Percentiles rank a stretch among this genome's conserved stretches.
Evolutionary conservation across 1,140 invertebrate genomes (phyloP).

Genomic region (Rhizoglyphus robini): DNA sequence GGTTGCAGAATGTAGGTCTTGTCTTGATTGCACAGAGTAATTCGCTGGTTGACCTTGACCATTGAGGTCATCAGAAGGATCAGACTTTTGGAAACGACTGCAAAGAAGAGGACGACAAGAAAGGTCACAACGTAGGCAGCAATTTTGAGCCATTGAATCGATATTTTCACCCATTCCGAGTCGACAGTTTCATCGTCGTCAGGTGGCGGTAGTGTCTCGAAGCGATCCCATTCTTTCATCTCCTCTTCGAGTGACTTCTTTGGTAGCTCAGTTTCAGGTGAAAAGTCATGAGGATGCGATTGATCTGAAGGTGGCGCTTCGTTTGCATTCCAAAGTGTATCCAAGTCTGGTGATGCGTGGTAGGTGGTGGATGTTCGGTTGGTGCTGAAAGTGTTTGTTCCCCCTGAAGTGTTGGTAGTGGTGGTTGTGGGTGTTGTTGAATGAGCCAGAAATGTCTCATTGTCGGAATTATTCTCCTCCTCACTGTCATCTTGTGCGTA

Average conservation of each 20-base stretch:
- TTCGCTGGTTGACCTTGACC: constrained; percentile 25
- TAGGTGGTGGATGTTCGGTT: not conserved
- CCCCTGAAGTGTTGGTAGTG: too few species aligned
- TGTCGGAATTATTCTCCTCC: not conserved
- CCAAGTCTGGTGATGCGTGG: not conserved
- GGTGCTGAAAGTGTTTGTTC: not conserved
- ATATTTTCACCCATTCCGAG: constrained; percentile 25
- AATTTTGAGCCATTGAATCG: constrained; percentile 29
- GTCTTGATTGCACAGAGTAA: constrained; percentile 37
- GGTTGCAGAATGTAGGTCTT: constrained; percentile 16
- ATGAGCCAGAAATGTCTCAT: too few species aligned
- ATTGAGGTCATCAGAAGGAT: constrained; percentile 37
- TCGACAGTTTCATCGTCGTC: constrained; percentile 49
- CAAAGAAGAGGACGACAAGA: constrained; percentile 30
- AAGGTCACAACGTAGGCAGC: constrained; percentile 34
- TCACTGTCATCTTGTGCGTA: not conserved
- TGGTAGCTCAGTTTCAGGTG: too few species aligned
- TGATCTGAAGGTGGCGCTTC: too few species aligned
- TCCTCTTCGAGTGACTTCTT: too few species aligned
- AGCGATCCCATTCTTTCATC: constrained; percentile 85
- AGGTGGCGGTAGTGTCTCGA: constrained; percentile 70
- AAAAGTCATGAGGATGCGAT: too few species aligned
- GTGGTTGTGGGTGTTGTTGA: too few species aligned
- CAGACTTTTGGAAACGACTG: constrained; percentile 31
- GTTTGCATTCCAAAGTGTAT: not conserved